Evolutionary conservation across 2,888 invertebrate genomes (phyloP), one percentile per base, ranked within the genome.

Genomic region (Cryptus viduatorius): DNA sequence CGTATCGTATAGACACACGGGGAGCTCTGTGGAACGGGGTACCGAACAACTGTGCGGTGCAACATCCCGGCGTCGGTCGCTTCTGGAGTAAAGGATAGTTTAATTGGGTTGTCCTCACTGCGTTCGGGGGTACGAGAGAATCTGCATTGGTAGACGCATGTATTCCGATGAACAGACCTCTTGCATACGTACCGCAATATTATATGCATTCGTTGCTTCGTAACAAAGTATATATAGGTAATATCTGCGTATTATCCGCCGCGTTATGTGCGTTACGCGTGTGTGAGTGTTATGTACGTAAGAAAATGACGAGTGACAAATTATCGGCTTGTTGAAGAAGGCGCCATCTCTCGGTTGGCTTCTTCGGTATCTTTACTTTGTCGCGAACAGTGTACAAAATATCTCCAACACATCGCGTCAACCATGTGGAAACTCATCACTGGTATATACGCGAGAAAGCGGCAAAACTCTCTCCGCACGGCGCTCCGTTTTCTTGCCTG

Each of bases 31-130:
- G 61, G 29, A 19, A 61, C 31, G 46, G 59, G 19, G n/a, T 24
- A 42, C 16, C 19, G 53, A 37, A 56, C 44, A 12, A 37, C 16
- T 42, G 48, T 19, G 77, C 46, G 42, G 64, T 8, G 46, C 65
- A 46, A 68, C 42, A 29, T 16, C 14, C 16, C 59, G 46, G 50
- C 56, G n/a, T 48, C 69, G 76, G 80, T 75, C 84, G 87, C 85
- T 88, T 85, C 83, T 80, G 87, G 71, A 83, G 87, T 86, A 89
- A 88, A 84, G 87, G 90, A 89, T 90, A 89, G 90, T 89, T 90
- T 89, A 90, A 91, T 91, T 91, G 88, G 87, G 85, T 88, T 89
- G 89, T 72, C 71, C 37, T 79, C 71, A 48, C 64, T 50, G 64
- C 19, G 10, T 46, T 37, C 10, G 44, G 56, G 12, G 44, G 37